phyloP scores from a whole-genome alignment of 2,888 invertebrate species.

The Ophion slaviceki region DNA sequence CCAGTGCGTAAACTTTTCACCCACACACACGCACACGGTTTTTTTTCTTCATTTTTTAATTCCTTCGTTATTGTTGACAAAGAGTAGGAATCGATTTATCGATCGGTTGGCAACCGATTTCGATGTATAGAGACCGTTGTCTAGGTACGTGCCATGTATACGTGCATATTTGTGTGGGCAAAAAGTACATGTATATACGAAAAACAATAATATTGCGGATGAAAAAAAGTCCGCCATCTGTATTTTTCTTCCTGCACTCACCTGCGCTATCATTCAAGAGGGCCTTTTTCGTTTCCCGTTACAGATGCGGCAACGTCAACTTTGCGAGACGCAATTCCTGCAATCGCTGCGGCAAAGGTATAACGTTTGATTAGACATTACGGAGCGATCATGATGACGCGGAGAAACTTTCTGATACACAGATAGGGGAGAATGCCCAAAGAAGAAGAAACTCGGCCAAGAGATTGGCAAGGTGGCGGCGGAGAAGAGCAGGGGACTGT shows the following conservation, averaged over 20 bases:
- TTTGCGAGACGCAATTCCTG: slow-evolving; percentile 95
- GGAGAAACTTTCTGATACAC: slow-evolving; percentile 27
- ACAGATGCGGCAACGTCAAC: slow-evolving; percentile 95
- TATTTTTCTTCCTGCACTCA: neutral
- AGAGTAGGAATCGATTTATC: neutral
- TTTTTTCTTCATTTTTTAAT: slow-evolving; percentile 1
- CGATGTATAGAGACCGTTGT: neutral
- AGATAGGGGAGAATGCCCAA: slow-evolving; percentile 84
- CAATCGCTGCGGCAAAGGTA: slow-evolving; percentile 95
- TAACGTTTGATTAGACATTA: slow-evolving; percentile 18
- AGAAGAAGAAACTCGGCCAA: slow-evolving; percentile 94
- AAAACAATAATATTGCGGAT: neutral
- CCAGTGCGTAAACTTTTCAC: slow-evolving; percentile 75
- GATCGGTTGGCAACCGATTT: neutral
- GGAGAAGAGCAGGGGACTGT: slow-evolving; percentile 98
- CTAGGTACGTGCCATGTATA: neutral
- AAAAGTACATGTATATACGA: neutral
- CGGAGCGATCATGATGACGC: neutral
- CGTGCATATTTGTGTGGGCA: neutral
- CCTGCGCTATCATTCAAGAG: slow-evolving; percentile 37
- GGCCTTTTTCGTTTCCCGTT: slow-evolving; percentile 62
- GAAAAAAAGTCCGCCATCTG: neutral
- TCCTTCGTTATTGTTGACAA: neutral
- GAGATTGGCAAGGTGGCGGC: slow-evolving; percentile 99
- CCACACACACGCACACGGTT: slow-evolving; percentile 24